A percentile compares a stretch with the other conserved stretches of the same genome.
These are phyloP conservation scores for Pardalotus punctatus DNA, from an alignment of 2,113 vertebrate species.

Conservation along the genomic window DNA sequence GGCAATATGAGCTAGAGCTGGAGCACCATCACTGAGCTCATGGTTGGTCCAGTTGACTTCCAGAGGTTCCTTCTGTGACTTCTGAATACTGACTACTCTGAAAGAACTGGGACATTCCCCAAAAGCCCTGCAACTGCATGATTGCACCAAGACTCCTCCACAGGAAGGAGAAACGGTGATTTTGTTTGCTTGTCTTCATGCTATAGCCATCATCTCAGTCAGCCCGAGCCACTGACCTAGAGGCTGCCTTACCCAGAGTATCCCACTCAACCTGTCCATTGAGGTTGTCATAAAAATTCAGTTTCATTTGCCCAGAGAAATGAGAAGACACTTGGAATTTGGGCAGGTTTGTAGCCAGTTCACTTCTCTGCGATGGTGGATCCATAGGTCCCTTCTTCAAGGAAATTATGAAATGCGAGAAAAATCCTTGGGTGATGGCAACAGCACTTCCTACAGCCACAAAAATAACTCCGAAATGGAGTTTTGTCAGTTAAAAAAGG, in stretches of 20 bases:
- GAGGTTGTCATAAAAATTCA: background rate
- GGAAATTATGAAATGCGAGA: background rate
- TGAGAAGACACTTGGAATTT: background rate
- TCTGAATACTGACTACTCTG: background rate
- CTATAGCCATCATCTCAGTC: background rate
- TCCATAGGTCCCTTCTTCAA: accelerated
- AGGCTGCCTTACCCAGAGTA: background rate
- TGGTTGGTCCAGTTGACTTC: background rate
- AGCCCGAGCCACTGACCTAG: background rate
- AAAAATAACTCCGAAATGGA: background rate
- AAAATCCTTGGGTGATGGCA: background rate
- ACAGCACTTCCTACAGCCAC: background rate
- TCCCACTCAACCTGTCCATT: background rate
- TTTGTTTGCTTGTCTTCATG: background rate
- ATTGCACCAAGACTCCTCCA: background rate
- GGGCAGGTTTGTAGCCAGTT: background rate
- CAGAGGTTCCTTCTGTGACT: background rate
- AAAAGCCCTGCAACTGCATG: background rate
- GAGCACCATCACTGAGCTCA: background rate
- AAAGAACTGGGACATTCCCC: background rate
- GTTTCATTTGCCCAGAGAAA: background rate
- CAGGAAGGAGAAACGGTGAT: background rate
- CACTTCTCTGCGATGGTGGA: background rate
- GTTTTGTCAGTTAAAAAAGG: background rate
- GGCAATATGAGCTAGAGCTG: no score